phyloP scores from a whole-genome alignment of 2,888 invertebrate genomes.

The Trachelus iudaicus region DNA sequence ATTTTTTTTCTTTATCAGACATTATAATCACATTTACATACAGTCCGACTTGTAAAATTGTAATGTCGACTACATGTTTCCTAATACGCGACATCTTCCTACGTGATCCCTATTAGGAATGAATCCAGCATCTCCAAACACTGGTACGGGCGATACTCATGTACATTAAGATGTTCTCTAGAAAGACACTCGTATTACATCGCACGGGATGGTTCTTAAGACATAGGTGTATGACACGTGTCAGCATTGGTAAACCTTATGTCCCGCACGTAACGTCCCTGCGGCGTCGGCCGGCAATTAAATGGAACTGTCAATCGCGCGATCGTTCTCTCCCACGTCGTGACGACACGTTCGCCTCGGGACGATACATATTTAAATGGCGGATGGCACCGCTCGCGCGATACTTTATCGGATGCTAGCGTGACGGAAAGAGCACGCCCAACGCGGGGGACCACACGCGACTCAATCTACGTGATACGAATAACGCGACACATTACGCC shows the following conservation, averaged over 20 bases:
- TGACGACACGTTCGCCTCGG: slow-evolving; percentile 12
- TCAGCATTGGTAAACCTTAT: slow-evolving; percentile 24
- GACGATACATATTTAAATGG: slow-evolving; percentile 35
- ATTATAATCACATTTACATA: neutral
- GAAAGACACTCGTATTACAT: neutral
- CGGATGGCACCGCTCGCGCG: slow-evolving; percentile 21
- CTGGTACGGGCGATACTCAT: neutral
- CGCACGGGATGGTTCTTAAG: slow-evolving; percentile 25
- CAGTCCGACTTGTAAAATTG: neutral
- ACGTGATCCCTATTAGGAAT: neutral
- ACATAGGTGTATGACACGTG: slow-evolving; percentile 31
- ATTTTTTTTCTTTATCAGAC: neutral
- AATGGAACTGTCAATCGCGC: slow-evolving; percentile 12
- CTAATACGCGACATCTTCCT: neutral
- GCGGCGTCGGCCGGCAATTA: slow-evolving; percentile 14
- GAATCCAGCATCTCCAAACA: neutral
- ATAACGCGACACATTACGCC: slow-evolving; percentile 2
- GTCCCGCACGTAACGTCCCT: slow-evolving; percentile 4
- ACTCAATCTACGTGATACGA: slow-evolving; percentile 14
- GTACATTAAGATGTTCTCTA: neutral
- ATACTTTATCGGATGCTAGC: slow-evolving; percentile 28
- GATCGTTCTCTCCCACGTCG: slow-evolving; percentile 13
- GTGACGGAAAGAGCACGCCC: neutral
- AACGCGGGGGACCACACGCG: slow-evolving; percentile 9
- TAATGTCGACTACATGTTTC: neutral